phyloP scores from a whole-genome alignment of 2,113 vertebrate genomes.

The Tragelaphus imberbis region DNA sequence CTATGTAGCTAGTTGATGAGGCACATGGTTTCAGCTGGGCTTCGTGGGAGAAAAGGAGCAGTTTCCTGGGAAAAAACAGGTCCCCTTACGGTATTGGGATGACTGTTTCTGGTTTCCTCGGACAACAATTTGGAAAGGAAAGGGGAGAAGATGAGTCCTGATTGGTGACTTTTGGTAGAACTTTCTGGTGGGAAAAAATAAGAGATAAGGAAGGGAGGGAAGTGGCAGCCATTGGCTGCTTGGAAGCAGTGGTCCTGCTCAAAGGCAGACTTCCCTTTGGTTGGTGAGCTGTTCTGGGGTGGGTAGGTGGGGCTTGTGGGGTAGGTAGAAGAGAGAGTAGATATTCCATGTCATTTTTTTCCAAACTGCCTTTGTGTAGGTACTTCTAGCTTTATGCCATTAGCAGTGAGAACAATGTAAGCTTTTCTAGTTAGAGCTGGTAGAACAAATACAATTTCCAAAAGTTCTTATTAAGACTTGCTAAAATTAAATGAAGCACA shows the following conservation, averaged over 20 bases:
- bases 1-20: not conserved
- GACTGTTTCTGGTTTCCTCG: not conserved
- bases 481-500: not conserved
- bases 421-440: not conserved
- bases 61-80: too few relatives aligned
- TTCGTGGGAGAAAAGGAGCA: not conserved
- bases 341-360: not conserved
- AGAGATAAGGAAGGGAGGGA: not conserved
- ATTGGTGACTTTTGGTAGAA: not conserved
- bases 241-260: not conserved
- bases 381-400: not conserved
- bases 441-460: not conserved
- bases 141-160: not conserved
- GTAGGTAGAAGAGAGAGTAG: not conserved
- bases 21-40: not conserved
- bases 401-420: not conserved
- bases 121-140: not conserved
- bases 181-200: not conserved
- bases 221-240: not conserved
- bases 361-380: not conserved
- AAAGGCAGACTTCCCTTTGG: not conserved
- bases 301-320: too few relatives aligned
- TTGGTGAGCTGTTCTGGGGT: not conserved
- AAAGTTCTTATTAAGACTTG: not conserved
- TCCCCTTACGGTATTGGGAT: not conserved